Percentiles rank a stretch among this genome's conserved stretches.
phyloP scores from a whole-genome alignment of 37 sponge, comb jelly and placozoan species.

The Geodia barretti region DNA sequence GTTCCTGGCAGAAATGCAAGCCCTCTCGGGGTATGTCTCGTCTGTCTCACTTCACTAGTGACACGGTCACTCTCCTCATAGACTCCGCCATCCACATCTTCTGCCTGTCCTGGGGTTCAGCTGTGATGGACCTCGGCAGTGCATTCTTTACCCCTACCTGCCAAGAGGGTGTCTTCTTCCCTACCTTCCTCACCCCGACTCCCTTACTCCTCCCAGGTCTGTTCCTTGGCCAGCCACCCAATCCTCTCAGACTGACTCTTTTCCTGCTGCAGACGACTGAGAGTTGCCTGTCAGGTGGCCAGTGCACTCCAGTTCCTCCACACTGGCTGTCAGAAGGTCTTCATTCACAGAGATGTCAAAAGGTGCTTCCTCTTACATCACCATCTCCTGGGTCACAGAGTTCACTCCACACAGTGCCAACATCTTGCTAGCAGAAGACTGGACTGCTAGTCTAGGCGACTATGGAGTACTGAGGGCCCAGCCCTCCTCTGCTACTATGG shows the following conservation, averaged over 20 bases:
- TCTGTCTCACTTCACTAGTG: neutral
- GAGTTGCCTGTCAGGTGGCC: slow-evolving; percentile 36
- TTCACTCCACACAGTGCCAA: slow-evolving; percentile 50
- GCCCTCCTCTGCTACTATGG: slow-evolving; percentile 2
- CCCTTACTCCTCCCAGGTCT: slow-evolving; percentile 8
- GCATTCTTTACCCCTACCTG: slow-evolving; percentile 60
- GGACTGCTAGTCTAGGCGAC: slow-evolving; percentile 50
- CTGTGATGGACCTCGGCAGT: slow-evolving; percentile 47
- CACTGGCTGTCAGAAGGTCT: slow-evolving; percentile 14
- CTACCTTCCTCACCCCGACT: neutral
- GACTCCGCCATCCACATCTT: slow-evolving; percentile 34
- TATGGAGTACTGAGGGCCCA: slow-evolving; percentile 56
- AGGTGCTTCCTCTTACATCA: slow-evolving; percentile 31
- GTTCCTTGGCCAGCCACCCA: too few relatives aligned
- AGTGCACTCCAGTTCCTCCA: slow-evolving; percentile 54
- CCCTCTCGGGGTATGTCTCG: slow-evolving; percentile 40
- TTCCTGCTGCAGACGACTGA: slow-evolving; percentile 12
- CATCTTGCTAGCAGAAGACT: slow-evolving; percentile 41
- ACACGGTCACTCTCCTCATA: slow-evolving; percentile 10
- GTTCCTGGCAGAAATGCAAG: slow-evolving; percentile 38
- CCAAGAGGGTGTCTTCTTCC: slow-evolving; percentile 36
- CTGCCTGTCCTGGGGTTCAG: slow-evolving; percentile 56
- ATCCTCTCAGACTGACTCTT: too few relatives aligned
- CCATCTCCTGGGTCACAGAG: neutral
- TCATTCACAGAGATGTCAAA: slow-evolving; percentile 68